Percentiles rank a stretch among this genome's conserved stretches.
Evolutionary conservation across 2,888 invertebrate genomes (phyloP).

Genomic region (Philereme vetulata): DNA sequence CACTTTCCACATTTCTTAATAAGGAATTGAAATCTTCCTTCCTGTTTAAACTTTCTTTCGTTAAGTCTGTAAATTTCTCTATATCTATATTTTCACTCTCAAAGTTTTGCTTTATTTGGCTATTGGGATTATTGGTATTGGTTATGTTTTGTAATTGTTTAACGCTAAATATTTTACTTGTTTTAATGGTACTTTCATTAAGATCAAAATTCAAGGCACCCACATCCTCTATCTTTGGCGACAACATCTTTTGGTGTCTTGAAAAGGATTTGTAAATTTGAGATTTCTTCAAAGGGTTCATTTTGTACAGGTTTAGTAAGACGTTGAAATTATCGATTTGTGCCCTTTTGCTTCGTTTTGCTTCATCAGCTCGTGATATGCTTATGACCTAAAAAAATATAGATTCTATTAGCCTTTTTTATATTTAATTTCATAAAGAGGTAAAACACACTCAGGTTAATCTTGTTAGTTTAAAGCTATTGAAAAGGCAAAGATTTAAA

Average conservation of each 20-base stretch:
- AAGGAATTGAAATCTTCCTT: conserved; percentile 28
- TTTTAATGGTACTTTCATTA: conserved; percentile 52
- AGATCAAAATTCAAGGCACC: conserved; percentile 53
- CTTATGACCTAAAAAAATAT: conserved; percentile 20
- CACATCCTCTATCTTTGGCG: conserved; percentile 42
- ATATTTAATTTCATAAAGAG: too few relatives aligned
- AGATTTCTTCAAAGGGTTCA: conserved; percentile 64
- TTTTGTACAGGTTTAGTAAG: conserved; percentile 63
- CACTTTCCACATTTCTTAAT: conserved; percentile 40
- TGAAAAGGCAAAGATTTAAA: too few relatives aligned
- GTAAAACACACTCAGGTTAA: too few relatives aligned
- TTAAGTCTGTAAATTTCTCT: conserved; percentile 45
- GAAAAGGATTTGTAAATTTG: conserved; percentile 61
- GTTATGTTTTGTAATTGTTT: conserved; percentile 52
- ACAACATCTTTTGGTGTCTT: conserved; percentile 46
- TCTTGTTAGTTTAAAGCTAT: too few relatives aligned
- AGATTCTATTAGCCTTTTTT: background rate
- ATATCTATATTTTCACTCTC: conserved; percentile 38
- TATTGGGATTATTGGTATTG: conserved; percentile 37
- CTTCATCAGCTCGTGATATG: background rate
- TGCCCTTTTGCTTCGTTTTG: conserved; percentile 26
- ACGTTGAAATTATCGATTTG: conserved; percentile 57
- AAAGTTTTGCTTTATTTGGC: conserved; percentile 32
- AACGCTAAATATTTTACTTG: conserved; percentile 31
- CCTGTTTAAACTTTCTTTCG: conserved; percentile 20